phyloP scores from a whole-genome alignment of 2,113 vertebrate species.

The Myocastor coypus region DNA sequence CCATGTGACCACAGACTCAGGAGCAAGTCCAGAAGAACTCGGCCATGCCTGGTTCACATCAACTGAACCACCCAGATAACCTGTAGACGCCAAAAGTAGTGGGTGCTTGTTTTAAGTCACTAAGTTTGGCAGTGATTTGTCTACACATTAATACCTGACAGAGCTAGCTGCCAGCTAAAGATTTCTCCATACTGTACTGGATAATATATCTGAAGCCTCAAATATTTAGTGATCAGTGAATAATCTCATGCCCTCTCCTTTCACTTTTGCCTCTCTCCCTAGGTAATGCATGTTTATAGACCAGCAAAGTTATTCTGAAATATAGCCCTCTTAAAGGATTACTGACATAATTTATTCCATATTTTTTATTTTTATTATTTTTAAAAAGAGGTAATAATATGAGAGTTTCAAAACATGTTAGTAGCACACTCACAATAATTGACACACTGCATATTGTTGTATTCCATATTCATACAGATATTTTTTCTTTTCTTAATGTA shows the following conservation, averaged over 20 bases:
- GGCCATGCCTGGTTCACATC: not conserved
- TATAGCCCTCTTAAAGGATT: not conserved
- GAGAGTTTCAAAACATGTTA: too few relatives aligned
- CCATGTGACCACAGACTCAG: not conserved
- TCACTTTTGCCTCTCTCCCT: not conserved
- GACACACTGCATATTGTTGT: too few relatives aligned
- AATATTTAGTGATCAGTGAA: constrained; percentile 3
- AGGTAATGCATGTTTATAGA: not conserved
- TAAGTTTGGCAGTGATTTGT: not conserved
- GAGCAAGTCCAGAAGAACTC: not conserved
- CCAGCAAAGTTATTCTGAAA: constrained; percentile 9
- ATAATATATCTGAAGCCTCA: not conserved
- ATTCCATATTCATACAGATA: not conserved
- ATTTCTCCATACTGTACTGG: not conserved
- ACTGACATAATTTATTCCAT: not conserved
- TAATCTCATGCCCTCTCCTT: not conserved
- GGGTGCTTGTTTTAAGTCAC: not conserved
- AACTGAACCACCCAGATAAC: not conserved
- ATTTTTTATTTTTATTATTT: too few relatives aligned
- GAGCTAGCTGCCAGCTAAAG: not conserved
- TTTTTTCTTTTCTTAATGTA: not conserved
- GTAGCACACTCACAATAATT: too few relatives aligned
- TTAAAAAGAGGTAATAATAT: too few relatives aligned
- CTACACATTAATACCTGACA: not conserved
- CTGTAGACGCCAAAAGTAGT: not conserved